Evolutionary conservation across 2,888 invertebrate genomes (phyloP), one percentile per base, ranked within the genome.

Genomic region (Drosophila infuscata): DNA sequence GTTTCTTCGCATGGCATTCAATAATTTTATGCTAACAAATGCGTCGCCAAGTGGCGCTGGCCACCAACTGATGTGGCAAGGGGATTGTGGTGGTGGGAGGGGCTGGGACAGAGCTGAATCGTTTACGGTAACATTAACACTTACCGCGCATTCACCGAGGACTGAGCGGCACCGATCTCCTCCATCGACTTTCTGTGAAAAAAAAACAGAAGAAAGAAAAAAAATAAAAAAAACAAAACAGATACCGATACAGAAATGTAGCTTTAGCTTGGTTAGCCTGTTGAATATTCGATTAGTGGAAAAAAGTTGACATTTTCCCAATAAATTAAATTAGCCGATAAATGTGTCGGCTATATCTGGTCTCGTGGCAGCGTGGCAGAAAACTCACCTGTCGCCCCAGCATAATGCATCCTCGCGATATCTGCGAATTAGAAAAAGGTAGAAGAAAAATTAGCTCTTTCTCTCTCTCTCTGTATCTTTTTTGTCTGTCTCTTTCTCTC

Each of bases 101-200:
- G 63, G 58, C 48, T 6, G 11, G 38, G 48, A 51, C 63, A 58
- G 67, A 58, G 67, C 74, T 75, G 82, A 81, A 80, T 80, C 81
- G 86, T 88, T 81, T 86, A 83, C 85, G 86, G 85, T 85, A 81
- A 88, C 90, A 92, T 91, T 91, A 88, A 86, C 92, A 96, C 97
- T 96, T 94, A 97, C 97, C 97, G 97, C 92, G 96, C 96, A 94
- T 97, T 97, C 91, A 97, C 97, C 84, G 97, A 97, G 77, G 97
- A 92, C 89, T 92, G 96, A 66, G 97, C 95, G 92, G 96, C 97
- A 81, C 96, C 96, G 91, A 97, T 96, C 92, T 97, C 97, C 94
- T 97, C 97, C 94, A 97, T 96, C 78, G 97, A 95, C 88, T 97
- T 97, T 94, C 97, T 97, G 95, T 96, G 97, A 95, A 92, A 92